Evolutionary conservation across 2,113 vertebrate species (phyloP), one percentile per base, ranked within the genome.

Genomic region (Ellobius talpinus): DNA sequence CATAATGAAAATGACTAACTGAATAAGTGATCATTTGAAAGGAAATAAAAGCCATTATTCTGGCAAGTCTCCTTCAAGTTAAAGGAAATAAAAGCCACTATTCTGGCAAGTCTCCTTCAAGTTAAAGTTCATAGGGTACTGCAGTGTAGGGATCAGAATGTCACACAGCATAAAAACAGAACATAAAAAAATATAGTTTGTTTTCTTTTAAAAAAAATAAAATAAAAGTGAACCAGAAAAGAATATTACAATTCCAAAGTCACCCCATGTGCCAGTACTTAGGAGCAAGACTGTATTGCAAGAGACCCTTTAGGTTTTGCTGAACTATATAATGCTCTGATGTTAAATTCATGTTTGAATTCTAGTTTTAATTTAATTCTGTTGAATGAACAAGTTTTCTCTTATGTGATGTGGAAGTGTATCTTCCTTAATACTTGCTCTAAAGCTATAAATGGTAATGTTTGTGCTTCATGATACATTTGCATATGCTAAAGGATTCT

Each of bases 261-360:
- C 29, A 26, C n/a, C 42, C 31, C 47, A 4, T 45, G 12, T 45
- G 3, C 3, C 2, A 1, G 9, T 16, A 58, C 36, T 76, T 47
- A 61, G n/a, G 0, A 52, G 21, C 29, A 73, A 17, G 19, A 21
- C 61, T 36, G 72, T 3, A 8, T 39, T n/a, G 5, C 16, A 77
- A 77, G 79, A 6, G 21, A 36, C 10, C 65, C 61, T 47, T 73
- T 77, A 21, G 24, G 90, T 91, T 97, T 79, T 68, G 36, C 55
- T 88, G 90, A 88, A n/a, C 29, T 2, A 39, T 55, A 36, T 93
- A n/a, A n/a, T 70, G 61, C 31, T 21, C 0, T 79, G 84, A n/a
- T 61, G 58, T 45, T 81, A 81, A 93, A 68, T 95, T 82, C 72
- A 87, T 91, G 21, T 90, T 96, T 91, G 85, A 89, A 95, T 94